Evolutionary conservation across 2,888 invertebrate genomes (phyloP), one percentile per base, ranked within the genome.

Genomic region (Schizotus pectinicornis): DNA sequence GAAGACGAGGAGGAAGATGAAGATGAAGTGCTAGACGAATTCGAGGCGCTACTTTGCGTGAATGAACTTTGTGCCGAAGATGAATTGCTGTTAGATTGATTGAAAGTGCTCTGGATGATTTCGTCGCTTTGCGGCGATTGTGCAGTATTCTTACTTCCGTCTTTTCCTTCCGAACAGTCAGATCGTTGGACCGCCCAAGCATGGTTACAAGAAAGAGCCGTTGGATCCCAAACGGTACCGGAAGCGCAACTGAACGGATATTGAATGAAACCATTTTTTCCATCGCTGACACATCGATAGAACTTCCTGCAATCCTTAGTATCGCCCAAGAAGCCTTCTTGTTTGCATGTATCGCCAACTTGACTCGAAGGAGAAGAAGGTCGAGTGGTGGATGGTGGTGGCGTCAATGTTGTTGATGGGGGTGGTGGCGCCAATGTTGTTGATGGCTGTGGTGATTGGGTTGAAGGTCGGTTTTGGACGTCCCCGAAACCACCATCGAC

Each of bases 171-270:
- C 8, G 82, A 81, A 77, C 91, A 91, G 77, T 89, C 87, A 30
- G 81, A 75, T 61, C 91, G 83, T 56, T 84, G 87, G 37, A 88
- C 88, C 63, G 85, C 84, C 82, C 85, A 86, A 36, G 85, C 84
- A 75, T 91, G 86, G 76, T 92, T 91, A 76, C 92, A 93, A 46
- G 87, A 84, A 73, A 85, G 81, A 55, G 86, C 78, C 46, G 82
- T 80, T 52, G 85, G 83, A 78, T 91, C 90, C 91, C 92, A 92
- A 33, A 89, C 87, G 3, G 92, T 92, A 46, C 90, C 91, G 54
- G 87, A 84, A 2, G 87, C 88, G 76, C 92, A 92, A n/a, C 80
- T 80, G 74, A 90, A 92, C 61, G 90, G 87, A 73, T 88, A 88
- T 77, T 84, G 86, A 39, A 79, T 85, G 67, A 81, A 89, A 2